Conservation (phyloP, 2,113 vertebrate genomes). For the Vireo altiloquus region DNA sequence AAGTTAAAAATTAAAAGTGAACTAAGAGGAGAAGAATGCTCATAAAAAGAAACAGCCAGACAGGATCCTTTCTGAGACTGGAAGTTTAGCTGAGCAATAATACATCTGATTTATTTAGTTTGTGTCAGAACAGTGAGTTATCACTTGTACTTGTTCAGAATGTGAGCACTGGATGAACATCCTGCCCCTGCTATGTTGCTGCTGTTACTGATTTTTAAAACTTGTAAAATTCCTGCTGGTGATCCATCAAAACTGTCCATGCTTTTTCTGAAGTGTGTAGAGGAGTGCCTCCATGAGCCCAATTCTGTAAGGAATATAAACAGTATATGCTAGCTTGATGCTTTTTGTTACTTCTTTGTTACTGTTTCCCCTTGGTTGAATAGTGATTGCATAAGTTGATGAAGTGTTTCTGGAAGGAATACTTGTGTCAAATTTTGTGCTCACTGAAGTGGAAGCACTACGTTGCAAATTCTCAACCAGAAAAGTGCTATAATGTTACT, state of each 20-base stretch:
- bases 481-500: not conserved
- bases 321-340: not conserved
- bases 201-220: not conserved
- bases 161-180: not conserved
- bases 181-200: not conserved
- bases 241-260: not conserved
- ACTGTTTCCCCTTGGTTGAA: not conserved
- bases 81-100: not conserved
- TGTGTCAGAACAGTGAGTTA: not conserved
- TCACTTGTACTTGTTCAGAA: not conserved
- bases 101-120: not conserved
- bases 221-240: not conserved
- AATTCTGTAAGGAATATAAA: not conserved
- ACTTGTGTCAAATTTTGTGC: not conserved
- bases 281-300: not conserved
- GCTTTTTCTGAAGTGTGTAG: not conserved
- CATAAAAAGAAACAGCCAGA: not conserved
- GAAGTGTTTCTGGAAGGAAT: not conserved
- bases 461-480: not conserved
- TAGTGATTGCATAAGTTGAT: not conserved
- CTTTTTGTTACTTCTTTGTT: not conserved
- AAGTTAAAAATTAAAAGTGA: not conserved
- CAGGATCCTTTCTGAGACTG: not conserved
- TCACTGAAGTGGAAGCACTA: not conserved
- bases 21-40: not conserved